Percentiles rank a stretch among this genome's conserved stretches.
Conservation (phyloP, 2,888 invertebrate genomes). For the Steinernema carpocapsae region DNA sequence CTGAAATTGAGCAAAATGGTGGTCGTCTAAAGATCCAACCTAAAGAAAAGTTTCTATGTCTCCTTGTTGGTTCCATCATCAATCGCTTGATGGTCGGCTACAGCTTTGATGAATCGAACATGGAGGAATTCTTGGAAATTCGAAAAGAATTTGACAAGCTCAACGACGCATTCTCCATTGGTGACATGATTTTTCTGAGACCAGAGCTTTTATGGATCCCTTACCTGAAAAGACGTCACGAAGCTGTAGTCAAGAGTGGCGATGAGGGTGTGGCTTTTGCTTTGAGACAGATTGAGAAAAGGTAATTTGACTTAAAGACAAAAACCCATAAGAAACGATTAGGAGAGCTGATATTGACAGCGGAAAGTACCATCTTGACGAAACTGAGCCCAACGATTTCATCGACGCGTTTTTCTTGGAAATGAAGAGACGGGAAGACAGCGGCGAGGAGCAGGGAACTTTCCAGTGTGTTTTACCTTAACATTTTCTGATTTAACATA, state of each 20-base stretch:
- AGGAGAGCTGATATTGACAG: neutral
- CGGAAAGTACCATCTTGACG: neutral
- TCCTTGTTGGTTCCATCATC: conserved; percentile 9
- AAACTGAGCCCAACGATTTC: neutral
- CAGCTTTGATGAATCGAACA: conserved; percentile 6
- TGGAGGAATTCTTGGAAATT: conserved; percentile 11
- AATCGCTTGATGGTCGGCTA: neutral
- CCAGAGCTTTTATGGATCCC: neutral
- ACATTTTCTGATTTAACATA: neutral
- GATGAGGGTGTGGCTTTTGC: neutral
- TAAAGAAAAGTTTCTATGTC: neutral
- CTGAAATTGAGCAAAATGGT: neutral
- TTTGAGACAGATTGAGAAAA: neutral
- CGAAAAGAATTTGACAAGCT: neutral
- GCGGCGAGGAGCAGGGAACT: neutral
- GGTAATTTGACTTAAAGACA: neutral
- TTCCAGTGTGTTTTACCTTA: neutral
- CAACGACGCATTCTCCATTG: neutral
- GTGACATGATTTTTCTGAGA: neutral
- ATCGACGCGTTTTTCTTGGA: conserved; percentile 16
- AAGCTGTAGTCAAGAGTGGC: neutral
- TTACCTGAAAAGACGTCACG: neutral
- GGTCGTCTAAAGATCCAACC: neutral
- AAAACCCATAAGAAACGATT: neutral
- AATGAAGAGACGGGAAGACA: conserved; percentile 13